Percentiles rank a stretch among this genome's conserved stretches.
These are phyloP conservation scores for Camponotus pennsylvanicus DNA, from an alignment of 1,140 invertebrate genomes.

Conservation along the genomic window DNA sequence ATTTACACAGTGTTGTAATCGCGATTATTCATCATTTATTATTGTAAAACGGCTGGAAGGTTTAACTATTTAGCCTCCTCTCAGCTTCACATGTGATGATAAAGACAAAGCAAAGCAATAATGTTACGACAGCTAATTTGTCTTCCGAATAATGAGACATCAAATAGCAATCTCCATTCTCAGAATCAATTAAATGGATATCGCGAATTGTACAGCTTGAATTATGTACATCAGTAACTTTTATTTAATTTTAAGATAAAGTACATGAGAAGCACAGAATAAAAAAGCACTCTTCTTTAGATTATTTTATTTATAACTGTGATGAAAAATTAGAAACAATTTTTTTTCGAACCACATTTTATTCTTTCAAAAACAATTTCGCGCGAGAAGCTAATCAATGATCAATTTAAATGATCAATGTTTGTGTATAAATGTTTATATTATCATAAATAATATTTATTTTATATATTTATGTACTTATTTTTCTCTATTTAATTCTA, in stretches of 20 bases:
- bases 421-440: not conserved
- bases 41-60: not conserved
- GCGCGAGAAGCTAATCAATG: not conserved
- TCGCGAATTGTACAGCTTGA: not conserved
- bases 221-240: not conserved
- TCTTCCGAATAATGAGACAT: conserved; percentile 13
- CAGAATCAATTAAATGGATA: conserved; percentile 1
- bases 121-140: conserved; percentile 22
- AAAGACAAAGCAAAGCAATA: conserved; percentile 10
- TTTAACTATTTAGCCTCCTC: not conserved
- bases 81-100: not conserved
- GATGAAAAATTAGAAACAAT: not conserved
- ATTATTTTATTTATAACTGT: conserved; percentile 6
- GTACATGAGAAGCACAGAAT: not conserved
- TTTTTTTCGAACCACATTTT: not conserved
- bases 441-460: not conserved
- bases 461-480: not conserved
- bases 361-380: not conserved
- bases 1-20: not conserved
- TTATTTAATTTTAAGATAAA: not conserved
- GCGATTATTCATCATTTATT: not conserved
- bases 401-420: not conserved
- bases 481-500: not conserved
- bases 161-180: not conserved
- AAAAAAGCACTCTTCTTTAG: not conserved